Conservation (phyloP, 2,113 vertebrate species). For the Spilogale gracilis region DNA sequence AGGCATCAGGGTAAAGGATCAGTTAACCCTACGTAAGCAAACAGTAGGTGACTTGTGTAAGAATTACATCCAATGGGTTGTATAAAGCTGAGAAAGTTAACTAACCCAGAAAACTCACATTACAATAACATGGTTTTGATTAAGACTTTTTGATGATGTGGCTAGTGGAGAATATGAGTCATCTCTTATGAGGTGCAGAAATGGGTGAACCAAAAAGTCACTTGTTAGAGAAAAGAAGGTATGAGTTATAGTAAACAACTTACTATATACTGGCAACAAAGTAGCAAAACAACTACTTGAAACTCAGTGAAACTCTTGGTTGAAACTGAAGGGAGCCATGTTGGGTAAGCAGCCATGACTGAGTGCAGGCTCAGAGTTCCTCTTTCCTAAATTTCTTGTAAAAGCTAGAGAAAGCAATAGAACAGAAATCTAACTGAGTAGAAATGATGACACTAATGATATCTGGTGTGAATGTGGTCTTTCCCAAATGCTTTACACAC, state of each 20-base stretch:
- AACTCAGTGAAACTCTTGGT: neutral
- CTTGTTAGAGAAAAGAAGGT: neutral
- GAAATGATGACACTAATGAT: neutral
- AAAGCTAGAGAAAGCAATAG: neutral
- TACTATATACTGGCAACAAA: neutral
- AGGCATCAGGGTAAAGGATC: neutral
- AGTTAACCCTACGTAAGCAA: neutral
- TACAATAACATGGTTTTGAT: slow-evolving; percentile 58
- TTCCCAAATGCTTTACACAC: neutral
- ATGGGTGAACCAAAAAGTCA: slow-evolving; percentile 41
- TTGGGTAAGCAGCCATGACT: neutral
- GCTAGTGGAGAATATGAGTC: slow-evolving; percentile 54
- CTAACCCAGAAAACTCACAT: neutral
- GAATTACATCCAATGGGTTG: neutral
- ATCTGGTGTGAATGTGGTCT: neutral
- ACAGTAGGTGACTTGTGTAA: neutral
- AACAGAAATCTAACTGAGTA: neutral
- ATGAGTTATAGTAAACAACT: neutral
- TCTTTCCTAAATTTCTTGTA: neutral
- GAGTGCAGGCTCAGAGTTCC: neutral
- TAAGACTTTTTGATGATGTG: slow-evolving; percentile 62
- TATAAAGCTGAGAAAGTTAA: slow-evolving; percentile 43
- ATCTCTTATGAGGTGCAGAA: slow-evolving; percentile 50
- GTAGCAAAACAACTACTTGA: neutral
- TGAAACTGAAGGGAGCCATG: neutral